These are phyloP conservation scores for Oedothorax gibbosus DNA, from an alignment of 1,140 invertebrate genomes.

Conservation along the genomic window DNA sequence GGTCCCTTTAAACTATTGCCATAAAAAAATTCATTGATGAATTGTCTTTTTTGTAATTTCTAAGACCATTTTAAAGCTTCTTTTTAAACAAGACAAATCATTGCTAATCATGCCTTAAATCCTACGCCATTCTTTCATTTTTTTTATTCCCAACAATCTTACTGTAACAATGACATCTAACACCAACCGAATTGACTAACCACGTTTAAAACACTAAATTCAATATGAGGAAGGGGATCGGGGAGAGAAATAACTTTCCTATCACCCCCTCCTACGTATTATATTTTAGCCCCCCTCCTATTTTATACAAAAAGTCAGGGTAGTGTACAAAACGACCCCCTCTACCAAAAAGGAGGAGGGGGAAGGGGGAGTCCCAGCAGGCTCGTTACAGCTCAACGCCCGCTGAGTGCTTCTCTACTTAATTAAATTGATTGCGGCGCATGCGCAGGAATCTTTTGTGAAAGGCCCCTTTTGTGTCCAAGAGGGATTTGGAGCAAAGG, in stretches of 20 bases:
- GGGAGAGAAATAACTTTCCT: not conserved
- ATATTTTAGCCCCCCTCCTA: not conserved
- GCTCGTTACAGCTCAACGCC: conserved; percentile 57
- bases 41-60: too few species aligned
- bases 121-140: too few species aligned
- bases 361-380: conserved; percentile 46
- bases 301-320: not conserved
- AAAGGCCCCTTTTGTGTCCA: conserved; percentile 8
- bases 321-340: not conserved
- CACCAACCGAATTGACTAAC: too few species aligned
- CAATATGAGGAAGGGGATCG: not conserved
- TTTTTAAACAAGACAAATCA: too few species aligned
- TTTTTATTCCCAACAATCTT: too few species aligned
- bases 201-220: not conserved
- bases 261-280: not conserved
- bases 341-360: not conserved
- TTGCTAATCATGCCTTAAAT: too few species aligned
- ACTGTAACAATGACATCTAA: too few species aligned
- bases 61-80: too few species aligned
- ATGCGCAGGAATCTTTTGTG: conserved; percentile 44
- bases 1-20: too few species aligned
- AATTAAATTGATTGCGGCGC: conserved; percentile 58
- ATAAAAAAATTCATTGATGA: too few species aligned
- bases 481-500: conserved; percentile 9
- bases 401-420: conserved; percentile 58